Percentiles rank a stretch among this genome's conserved stretches.
Conservation (phyloP, 2,113 vertebrate species). For the Fulmarus glacialis region DNA sequence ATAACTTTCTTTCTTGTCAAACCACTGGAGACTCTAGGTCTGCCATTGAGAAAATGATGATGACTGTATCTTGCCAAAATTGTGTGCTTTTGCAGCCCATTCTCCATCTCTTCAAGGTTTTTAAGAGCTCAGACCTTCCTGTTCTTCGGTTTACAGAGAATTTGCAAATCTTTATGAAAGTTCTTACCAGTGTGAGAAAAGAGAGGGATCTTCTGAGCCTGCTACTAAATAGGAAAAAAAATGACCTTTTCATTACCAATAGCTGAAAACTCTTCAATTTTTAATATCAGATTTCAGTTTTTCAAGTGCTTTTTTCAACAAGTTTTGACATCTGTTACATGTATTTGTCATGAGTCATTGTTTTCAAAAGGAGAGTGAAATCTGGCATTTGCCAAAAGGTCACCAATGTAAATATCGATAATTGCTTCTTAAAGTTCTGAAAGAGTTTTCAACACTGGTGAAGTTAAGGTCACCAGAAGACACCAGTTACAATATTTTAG, state of each 20-base stretch:
- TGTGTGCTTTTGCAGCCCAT: not conserved
- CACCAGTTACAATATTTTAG: not conserved
- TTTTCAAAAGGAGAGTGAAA: not conserved
- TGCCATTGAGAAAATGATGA: not conserved
- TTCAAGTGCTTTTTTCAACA: not conserved
- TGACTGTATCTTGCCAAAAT: not conserved
- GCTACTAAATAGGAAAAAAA: not conserved
- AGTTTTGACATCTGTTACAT: not conserved
- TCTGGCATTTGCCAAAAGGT: not conserved
- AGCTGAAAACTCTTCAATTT: not conserved
- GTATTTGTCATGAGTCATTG: not conserved
- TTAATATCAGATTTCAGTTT: not conserved
- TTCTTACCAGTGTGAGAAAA: not conserved
- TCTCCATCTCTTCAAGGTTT: not conserved
- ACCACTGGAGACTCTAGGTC: not conserved
- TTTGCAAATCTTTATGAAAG: not conserved
- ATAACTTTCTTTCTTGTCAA: not conserved
- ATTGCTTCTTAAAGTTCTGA: not conserved
- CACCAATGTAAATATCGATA: not conserved
- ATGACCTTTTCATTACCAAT: not conserved
- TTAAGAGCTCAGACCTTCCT: not conserved
- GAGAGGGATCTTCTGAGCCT: not conserved
- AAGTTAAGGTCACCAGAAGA: not conserved
- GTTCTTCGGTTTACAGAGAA: not conserved
- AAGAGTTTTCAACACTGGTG: not conserved